Conservation (phyloP, 2,888 invertebrate species). For the Melieria crassipennis region DNA sequence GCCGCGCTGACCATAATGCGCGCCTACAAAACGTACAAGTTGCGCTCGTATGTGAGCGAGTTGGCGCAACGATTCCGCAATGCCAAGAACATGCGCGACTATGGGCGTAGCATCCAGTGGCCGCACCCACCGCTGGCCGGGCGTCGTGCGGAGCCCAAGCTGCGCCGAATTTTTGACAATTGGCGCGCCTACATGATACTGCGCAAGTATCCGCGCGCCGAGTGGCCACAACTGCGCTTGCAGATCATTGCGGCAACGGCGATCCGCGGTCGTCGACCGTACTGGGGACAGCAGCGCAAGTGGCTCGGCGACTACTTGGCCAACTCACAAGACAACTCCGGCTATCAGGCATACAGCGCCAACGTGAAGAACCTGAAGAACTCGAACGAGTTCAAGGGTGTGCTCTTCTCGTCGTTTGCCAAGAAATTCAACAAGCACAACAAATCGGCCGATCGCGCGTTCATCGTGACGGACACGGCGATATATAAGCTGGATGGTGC, state of each 20-base stretch:
- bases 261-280: constrained; percentile 70
- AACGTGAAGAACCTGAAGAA: constrained; percentile 76
- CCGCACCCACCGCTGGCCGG: constrained; percentile 80
- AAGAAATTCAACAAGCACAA: constrained; percentile 69
- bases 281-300: constrained; percentile 80
- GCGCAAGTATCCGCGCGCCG: constrained; percentile 79
- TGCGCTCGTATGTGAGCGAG: constrained; percentile 75
- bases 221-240: constrained; percentile 88
- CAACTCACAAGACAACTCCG: constrained; percentile 74
- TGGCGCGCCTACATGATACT: constrained; percentile 92
- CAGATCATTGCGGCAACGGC: constrained; percentile 82
- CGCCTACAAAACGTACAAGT: constrained; percentile 80
- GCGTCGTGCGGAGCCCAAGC: constrained; percentile 70
- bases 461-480: constrained; percentile 84
- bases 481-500: constrained; percentile 87
- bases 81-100: constrained; percentile 76
- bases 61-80: constrained; percentile 73
- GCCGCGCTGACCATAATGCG: constrained; percentile 85
- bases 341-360: constrained; percentile 73
- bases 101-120: constrained; percentile 84
- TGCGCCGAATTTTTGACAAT: constrained; percentile 75
- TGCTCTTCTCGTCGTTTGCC: constrained; percentile 65
- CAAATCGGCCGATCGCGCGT: constrained; percentile 87
- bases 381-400: constrained; percentile 72
- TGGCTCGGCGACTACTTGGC: constrained; percentile 89